Evolutionary conservation across 2,888 invertebrate genomes (phyloP).

Genomic region (Apodemia duryi): DNA sequence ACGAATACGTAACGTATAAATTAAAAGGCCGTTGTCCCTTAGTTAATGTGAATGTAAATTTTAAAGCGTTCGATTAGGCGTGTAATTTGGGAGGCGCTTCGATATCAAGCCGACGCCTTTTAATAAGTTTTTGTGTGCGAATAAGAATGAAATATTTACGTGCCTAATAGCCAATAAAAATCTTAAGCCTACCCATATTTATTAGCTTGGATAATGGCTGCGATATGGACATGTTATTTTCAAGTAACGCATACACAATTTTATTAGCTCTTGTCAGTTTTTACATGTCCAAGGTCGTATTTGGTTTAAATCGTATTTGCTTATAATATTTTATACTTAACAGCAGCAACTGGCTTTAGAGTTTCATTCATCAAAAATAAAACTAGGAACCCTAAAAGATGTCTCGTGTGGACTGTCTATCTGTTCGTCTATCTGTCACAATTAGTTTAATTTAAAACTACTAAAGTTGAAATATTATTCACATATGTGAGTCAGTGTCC

Average conservation of each 20-base stretch:
- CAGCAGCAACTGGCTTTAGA: too few relatives aligned
- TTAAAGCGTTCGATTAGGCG: constrained; percentile 10
- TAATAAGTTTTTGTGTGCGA: constrained; percentile 12
- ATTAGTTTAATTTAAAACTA: neutral
- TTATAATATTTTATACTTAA: too few relatives aligned
- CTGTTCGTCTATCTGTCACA: too few relatives aligned
- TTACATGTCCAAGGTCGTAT: neutral
- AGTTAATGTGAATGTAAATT: constrained; percentile 14
- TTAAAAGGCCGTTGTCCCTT: constrained; percentile 17
- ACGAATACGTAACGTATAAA: constrained; percentile 15
- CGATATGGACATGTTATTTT: neutral
- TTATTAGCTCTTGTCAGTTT: neutral
- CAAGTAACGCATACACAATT: neutral
- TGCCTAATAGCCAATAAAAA: constrained; percentile 6
- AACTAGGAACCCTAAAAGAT: too few relatives aligned
- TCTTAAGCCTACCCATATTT: constrained; percentile 12
- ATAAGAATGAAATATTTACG: constrained; percentile 2
- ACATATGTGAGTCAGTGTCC: too few relatives aligned
- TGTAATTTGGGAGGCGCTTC: constrained; percentile 12
- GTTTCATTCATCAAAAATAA: too few relatives aligned
- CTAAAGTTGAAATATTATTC: too few relatives aligned
- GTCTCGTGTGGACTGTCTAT: too few relatives aligned
- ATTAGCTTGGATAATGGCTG: constrained; percentile 10
- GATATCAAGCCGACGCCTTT: constrained; percentile 11
- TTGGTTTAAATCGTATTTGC: neutral